These are phyloP conservation scores for Cepphus grylle DNA, from an alignment of 2,113 vertebrate species.

Conservation along the genomic window DNA sequence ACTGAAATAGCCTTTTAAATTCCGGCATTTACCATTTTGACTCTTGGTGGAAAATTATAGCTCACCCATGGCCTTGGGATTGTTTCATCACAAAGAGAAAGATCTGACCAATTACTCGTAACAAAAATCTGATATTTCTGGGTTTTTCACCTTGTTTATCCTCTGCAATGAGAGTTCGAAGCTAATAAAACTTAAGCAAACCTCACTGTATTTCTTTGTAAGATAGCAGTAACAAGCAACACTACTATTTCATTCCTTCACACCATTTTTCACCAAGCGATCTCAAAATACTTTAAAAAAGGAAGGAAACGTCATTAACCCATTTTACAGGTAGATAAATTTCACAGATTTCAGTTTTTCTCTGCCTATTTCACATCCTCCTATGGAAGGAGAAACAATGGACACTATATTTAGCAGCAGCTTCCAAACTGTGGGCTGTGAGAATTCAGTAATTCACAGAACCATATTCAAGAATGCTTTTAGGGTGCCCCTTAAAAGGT, in stretches of 20 bases:
- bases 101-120: not conserved
- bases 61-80: not conserved
- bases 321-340: constrained; percentile 47
- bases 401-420: constrained; percentile 35
- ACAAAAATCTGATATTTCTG: not conserved
- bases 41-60: not conserved
- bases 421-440: not conserved
- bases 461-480: not conserved
- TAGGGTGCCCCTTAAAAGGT: not conserved
- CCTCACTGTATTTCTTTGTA: not conserved
- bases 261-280: not conserved
- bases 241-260: not conserved
- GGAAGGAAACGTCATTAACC: constrained; percentile 38
- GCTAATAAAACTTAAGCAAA: not conserved
- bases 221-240: not conserved
- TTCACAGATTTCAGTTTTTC: constrained; percentile 22
- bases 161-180: not conserved
- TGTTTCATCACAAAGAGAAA: not conserved
- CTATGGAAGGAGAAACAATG: constrained; percentile 23
- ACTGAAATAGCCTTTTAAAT: not conserved
- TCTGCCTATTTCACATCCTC: constrained; percentile 51
- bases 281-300: not conserved
- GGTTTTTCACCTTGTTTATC: not conserved
- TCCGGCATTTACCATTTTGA: not conserved
- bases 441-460: not conserved